Conservation (phyloP, 2,113 vertebrate genomes). For the Phalacrocorax pelagicus region DNA sequence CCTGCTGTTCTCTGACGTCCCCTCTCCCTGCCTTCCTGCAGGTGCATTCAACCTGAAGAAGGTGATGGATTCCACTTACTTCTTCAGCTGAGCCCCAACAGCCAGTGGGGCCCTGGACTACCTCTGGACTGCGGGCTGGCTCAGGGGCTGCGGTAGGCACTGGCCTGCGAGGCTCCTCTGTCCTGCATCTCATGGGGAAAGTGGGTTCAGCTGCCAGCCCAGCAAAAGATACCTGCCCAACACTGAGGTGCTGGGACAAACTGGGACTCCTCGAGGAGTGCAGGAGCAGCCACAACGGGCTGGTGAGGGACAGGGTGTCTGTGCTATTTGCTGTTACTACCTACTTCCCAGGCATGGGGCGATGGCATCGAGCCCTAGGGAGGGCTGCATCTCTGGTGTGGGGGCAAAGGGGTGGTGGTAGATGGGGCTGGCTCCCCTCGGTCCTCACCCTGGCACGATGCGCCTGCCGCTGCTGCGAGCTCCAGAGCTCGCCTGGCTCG, state of each 20-base stretch:
- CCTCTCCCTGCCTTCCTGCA: not conserved
- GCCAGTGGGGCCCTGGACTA: not conserved
- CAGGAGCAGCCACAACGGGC: not conserved
- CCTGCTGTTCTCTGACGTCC: not conserved
- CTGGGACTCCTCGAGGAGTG: not conserved
- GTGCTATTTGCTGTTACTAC: not conserved
- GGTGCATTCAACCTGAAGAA: slow-evolving; percentile 85
- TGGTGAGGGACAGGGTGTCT: fast-evolving
- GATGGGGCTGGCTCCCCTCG: not conserved
- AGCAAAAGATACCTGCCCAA: fast-evolving
- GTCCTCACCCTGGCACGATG: not conserved
- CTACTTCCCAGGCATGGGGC: not conserved
- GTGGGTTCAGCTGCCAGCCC: not conserved
- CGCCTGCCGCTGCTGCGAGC: not conserved
- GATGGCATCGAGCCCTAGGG: not conserved
- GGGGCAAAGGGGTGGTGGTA: fast-evolving
- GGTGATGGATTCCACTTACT: slow-evolving; percentile 90
- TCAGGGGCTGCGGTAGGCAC: not conserved
- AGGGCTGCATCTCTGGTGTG: not conserved
- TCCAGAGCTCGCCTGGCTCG: not conserved
- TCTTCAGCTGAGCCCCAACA: slow-evolving; percentile 87
- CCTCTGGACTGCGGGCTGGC: not conserved
- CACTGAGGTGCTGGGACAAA: not conserved
- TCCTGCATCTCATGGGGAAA: fast-evolving
- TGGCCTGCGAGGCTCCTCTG: fast-evolving